Evolutionary conservation across 1,140 invertebrate species (phyloP), one percentile per base, ranked within the genome.

Genomic region (Aporrectodea caliginosa): DNA sequence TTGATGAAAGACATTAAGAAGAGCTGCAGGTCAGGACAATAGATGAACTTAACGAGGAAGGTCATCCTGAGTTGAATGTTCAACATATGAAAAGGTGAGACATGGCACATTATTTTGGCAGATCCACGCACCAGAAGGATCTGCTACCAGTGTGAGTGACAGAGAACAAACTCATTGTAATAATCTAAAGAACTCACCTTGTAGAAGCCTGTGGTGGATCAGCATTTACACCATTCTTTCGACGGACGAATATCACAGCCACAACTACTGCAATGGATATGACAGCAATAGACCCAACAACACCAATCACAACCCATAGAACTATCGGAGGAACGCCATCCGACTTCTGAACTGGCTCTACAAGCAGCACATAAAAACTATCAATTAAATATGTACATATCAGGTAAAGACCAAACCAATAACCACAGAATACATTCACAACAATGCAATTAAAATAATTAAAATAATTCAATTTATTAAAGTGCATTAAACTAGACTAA

Each of bases 231-330:
- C 22, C 43, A 12, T 58, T 73, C 2, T 35, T 31, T 16, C 58
- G 33, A 16, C 78, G 73, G 33, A 79, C 31, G 32, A 78, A 87
- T 91, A 89, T 75, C 92, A 89, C 89, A 0, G 92, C 90, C 1
- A 93, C 90, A 75, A 88, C 83, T 0, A 93, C 90, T 2, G 93
- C 88, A 16, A 93, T 90, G 31, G 93, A 89, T n/a, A 93, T 89
- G 0, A 92, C 90, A 43, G 92, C 90, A 0, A 92, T 92, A 80
- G 92, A 92, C 30, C 92, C 92, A 35, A 93, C 91, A 35, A 93
- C 92, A 6, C 43, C 43, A 22, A 58, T 22, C 6, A 58, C 43
- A 75, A 94, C 92, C 85, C 94, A 93, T 80, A 94, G 90, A 81
- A 91, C 89, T 34, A 89, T 90, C 35, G 88, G 90, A 0, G 91